Conservation (phyloP, 1,140 invertebrate species). For the Parapsyche elsis region DNA sequence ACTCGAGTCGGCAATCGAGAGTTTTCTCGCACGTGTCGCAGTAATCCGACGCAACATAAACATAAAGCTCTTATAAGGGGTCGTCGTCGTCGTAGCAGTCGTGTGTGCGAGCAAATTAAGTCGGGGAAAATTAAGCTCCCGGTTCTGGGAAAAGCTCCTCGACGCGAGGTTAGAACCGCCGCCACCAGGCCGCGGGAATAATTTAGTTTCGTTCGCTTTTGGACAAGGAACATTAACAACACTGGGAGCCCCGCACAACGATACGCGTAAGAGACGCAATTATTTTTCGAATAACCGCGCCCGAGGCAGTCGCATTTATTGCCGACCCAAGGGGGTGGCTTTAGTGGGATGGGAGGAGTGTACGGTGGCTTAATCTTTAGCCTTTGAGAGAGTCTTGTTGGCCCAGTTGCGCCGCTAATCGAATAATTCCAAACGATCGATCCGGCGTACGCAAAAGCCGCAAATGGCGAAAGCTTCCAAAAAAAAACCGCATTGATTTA, state of each 20-base stretch:
- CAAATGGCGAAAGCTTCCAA: background rate
- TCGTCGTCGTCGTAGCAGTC: no score
- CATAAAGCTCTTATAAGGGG: slow-evolving; percentile 33
- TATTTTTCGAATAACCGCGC: slow-evolving; percentile 31
- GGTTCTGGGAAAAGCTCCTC: slow-evolving; percentile 18
- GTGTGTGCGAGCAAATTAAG: slow-evolving; percentile 40
- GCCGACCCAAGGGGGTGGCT: background rate
- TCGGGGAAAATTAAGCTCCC: slow-evolving; percentile 32
- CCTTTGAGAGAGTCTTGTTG: background rate
- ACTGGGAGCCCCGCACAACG: background rate
- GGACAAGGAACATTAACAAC: slow-evolving; percentile 29
- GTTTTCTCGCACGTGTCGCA: slow-evolving; percentile 33
- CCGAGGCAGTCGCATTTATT: slow-evolving; percentile 10
- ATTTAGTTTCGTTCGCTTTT: slow-evolving; percentile 35
- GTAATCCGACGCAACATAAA: slow-evolving; percentile 39
- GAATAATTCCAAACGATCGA: slow-evolving; percentile 21
- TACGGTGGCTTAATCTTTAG: background rate
- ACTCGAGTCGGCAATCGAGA: slow-evolving; percentile 11
- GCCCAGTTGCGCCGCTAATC: background rate
- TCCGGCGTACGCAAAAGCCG: background rate
- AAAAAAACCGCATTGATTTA: slow-evolving; percentile 16
- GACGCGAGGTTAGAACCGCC: background rate
- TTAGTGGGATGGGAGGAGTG: no score
- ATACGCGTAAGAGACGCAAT: slow-evolving; percentile 30
- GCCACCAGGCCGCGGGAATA: slow-evolving; percentile 22